Evolutionary conservation across 2,113 vertebrate genomes (phyloP).

Genomic region (Meriones unguiculatus): DNA sequence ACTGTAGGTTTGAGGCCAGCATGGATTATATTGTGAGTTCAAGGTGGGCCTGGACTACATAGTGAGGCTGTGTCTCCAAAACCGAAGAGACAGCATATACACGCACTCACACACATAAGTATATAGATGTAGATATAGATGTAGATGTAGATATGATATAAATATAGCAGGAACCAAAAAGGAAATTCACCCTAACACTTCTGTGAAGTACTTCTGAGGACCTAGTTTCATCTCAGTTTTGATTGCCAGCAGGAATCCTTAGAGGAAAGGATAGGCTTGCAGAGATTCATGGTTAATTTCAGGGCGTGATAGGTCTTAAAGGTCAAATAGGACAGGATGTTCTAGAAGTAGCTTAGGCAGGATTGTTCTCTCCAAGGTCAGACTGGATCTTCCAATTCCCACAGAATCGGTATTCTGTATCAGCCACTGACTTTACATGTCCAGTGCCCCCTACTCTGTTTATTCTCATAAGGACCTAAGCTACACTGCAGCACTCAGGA

Average conservation of each 20-base stretch:
- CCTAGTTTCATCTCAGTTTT: constrained; percentile 83
- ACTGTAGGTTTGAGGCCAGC: not conserved
- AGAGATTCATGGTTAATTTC: constrained; percentile 81
- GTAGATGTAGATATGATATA: no score
- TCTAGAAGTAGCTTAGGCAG: constrained; percentile 80
- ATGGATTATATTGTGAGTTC: not conserved
- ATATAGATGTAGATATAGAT: no score
- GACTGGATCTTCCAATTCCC: constrained; percentile 63
- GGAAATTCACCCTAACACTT: constrained; percentile 39
- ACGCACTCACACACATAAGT: no score
- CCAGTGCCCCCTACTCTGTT: constrained; percentile 63
- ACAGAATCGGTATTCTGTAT: constrained; percentile 66
- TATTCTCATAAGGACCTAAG: constrained; percentile 64
- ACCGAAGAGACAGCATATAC: not conserved
- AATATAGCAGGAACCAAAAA: not conserved
- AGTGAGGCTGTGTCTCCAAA: not conserved
- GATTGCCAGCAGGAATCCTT: constrained; percentile 83
- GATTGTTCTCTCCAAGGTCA: constrained; percentile 76
- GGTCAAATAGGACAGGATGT: constrained; percentile 83
- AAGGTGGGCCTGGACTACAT: not conserved
- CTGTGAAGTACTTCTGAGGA: constrained; percentile 74
- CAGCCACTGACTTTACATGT: constrained; percentile 68
- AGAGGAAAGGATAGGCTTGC: constrained; percentile 71
- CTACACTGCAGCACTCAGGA: constrained; percentile 73
- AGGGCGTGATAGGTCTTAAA: constrained; percentile 79